Conservation (phyloP, 1,140 invertebrate genomes). For the Trigoniulus corallinus region DNA sequence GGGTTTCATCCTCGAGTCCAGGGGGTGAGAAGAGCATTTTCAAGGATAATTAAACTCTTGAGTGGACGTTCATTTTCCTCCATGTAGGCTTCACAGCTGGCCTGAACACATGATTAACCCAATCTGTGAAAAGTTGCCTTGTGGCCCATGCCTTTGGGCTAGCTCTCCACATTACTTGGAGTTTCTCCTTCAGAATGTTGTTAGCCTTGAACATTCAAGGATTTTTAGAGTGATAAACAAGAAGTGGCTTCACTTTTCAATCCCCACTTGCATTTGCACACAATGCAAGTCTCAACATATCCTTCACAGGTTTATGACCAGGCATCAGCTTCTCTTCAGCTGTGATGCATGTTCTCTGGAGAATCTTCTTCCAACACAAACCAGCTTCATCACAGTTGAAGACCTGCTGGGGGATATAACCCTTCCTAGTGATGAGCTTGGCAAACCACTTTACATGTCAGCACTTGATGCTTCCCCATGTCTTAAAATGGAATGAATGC, state of each 20-base stretch:
- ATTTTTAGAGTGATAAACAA: conserved; percentile 9
- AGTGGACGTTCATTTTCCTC: not conserved
- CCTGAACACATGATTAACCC: too few species aligned
- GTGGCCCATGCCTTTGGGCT: too few species aligned
- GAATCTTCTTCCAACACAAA: conserved; percentile 18
- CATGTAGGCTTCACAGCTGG: not conserved
- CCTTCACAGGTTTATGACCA: conserved; percentile 18
- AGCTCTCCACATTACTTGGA: too few species aligned
- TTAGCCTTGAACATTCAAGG: not conserved
- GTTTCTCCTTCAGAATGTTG: conserved; percentile 6
- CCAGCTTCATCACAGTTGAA: conserved; percentile 18
- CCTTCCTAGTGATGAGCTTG: too few species aligned
- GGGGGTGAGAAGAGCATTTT: not conserved
- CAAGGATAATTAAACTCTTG: not conserved
- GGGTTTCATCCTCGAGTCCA: conserved; percentile 9
- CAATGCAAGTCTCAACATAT: too few species aligned
- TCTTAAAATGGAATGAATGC: conserved; percentile 5
- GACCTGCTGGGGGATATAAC: too few species aligned
- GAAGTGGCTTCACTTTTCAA: conserved; percentile 12
- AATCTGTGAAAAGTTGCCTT: too few species aligned
- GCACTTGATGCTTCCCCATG: too few species aligned
- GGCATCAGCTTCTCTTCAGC: not conserved
- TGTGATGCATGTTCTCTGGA: conserved; percentile 10
- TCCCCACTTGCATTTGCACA: conserved; percentile 12
- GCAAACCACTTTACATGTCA: too few species aligned